These are phyloP conservation scores for Galerucella nymphaeae DNA, from an alignment of 2,888 invertebrate species.

Conservation along the genomic window DNA sequence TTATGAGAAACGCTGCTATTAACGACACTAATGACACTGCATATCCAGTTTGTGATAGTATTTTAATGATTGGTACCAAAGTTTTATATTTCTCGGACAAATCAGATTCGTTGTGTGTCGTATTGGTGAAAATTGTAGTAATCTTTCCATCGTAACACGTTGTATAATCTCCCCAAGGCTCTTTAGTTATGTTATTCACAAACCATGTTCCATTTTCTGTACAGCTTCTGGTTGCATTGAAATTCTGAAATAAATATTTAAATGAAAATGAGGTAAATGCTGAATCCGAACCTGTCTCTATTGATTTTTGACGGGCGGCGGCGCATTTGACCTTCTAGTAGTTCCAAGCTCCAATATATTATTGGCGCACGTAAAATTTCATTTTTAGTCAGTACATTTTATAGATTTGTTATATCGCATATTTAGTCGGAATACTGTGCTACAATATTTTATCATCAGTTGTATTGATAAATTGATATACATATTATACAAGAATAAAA, in stretches of 20 bases:
- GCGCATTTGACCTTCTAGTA: conserved; percentile 7
- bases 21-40: conserved; percentile 69
- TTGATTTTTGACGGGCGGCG: not conserved
- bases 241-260: conserved; percentile 56
- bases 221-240: conserved; percentile 67
- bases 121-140: conserved; percentile 57
- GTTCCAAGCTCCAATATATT: not conserved
- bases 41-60: conserved; percentile 69
- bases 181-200: conserved; percentile 59
- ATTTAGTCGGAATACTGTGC: not conserved
- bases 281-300: conserved; percentile 7
- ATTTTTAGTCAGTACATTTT: not conserved
- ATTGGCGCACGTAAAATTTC: not conserved
- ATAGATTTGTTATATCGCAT: not conserved
- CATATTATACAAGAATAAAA: not conserved
- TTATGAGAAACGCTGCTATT: conserved; percentile 69
- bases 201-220: conserved; percentile 67
- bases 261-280: not conserved
- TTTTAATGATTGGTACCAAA: conserved; percentile 67
- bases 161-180: conserved; percentile 68
- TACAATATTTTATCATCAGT: not conserved
- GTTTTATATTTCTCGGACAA: conserved; percentile 56
- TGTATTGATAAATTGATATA: not conserved
- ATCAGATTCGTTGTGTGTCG: conserved; percentile 14
- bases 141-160: conserved; percentile 63